Conservation (phyloP, 2,113 vertebrate species). For the Rhinopomastus cyanomelas region DNA sequence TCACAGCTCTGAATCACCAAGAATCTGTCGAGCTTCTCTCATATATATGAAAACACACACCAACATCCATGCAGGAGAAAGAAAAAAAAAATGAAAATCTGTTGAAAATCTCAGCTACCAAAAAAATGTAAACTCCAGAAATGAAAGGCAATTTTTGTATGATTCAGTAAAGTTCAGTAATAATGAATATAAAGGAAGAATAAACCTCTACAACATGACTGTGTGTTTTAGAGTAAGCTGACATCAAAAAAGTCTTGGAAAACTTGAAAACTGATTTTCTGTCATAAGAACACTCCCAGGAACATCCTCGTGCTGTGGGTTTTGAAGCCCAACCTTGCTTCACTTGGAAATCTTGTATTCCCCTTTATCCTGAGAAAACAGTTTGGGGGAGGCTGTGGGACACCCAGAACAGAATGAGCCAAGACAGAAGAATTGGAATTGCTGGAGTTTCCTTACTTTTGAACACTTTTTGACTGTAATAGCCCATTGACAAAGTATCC, state of each 20-base stretch:
- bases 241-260: neutral
- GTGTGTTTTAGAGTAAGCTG: neutral
- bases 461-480: conserved; percentile 31
- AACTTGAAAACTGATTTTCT: neutral
- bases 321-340: neutral
- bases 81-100: neutral
- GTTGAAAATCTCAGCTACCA: neutral
- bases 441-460: neutral
- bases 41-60: neutral
- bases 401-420: neutral
- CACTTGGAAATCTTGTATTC: neutral
- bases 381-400: neutral
- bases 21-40: neutral
- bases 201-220: neutral
- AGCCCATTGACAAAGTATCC: neutral
- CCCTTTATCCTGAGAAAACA: neutral
- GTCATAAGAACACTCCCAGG: neutral
- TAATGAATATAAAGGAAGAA: neutral
- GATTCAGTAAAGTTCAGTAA: neutral
- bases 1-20: neutral
- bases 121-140: neutral
- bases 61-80: neutral
- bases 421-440: neutral
- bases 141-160: neutral
- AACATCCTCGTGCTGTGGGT: neutral